Evolutionary conservation across 2,888 invertebrate genomes (phyloP).

Genomic region (Dasysyrphus albostriatus): DNA sequence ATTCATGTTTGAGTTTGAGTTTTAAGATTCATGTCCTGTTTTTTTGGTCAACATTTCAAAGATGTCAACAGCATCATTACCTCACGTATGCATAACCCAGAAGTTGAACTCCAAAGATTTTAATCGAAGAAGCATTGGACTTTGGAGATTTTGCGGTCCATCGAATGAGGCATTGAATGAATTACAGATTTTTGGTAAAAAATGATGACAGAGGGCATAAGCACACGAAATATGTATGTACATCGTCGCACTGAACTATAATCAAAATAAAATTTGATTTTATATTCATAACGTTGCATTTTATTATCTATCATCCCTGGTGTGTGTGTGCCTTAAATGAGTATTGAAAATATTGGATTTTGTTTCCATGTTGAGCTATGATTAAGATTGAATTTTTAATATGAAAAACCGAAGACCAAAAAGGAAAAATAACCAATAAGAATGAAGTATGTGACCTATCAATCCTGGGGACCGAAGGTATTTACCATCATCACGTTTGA

Average conservation of each 20-base stretch:
- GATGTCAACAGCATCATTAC: slow-evolving; percentile 33
- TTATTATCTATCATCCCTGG: slow-evolving; percentile 42
- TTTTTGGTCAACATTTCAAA: slow-evolving; percentile 47
- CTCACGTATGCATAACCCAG: slow-evolving; percentile 1
- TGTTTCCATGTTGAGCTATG: too few relatives aligned
- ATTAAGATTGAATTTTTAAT: too few relatives aligned
- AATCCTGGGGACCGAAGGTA: too few relatives aligned
- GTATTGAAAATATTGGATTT: too few relatives aligned
- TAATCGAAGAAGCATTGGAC: slow-evolving; percentile 24
- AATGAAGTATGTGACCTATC: too few relatives aligned
- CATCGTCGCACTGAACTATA: slow-evolving; percentile 30
- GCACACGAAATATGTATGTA: neutral
- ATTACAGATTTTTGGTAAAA: neutral
- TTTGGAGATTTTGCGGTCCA: slow-evolving; percentile 1
- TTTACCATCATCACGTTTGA: too few relatives aligned
- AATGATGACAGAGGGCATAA: neutral
- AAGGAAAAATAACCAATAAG: too few relatives aligned
- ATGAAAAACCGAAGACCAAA: too few relatives aligned
- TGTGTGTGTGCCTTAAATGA: neutral
- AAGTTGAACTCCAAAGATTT: slow-evolving; percentile 24
- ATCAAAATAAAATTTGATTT: slow-evolving; percentile 47
- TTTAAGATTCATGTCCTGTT: slow-evolving; percentile 40
- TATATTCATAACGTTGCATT: slow-evolving; percentile 53
- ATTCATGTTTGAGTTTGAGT: slow-evolving; percentile 17
- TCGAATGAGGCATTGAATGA: neutral